phyloP scores from a whole-genome alignment of 2,113 vertebrate genomes.

The Mobula hypostoma region DNA sequence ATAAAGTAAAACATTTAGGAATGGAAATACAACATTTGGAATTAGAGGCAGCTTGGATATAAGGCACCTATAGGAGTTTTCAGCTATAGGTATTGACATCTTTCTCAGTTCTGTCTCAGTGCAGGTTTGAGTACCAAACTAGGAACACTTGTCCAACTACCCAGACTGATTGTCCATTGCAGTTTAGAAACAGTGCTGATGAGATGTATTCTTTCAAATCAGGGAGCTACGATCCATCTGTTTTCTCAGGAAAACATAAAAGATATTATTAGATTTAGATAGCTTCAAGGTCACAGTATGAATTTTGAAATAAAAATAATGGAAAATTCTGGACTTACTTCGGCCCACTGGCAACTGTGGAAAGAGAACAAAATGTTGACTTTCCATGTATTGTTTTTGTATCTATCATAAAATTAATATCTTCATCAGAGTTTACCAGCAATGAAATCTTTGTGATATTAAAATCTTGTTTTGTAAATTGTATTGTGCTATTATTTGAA shows the following conservation, averaged over 20 bases:
- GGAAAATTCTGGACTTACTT: too few species aligned
- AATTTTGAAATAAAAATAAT: background rate
- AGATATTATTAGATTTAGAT: background rate
- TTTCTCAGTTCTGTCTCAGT: too few species aligned
- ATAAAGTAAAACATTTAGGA: background rate
- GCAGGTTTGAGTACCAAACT: too few species aligned
- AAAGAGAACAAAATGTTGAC: too few species aligned
- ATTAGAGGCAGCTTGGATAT: background rate
- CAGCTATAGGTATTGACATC: too few species aligned
- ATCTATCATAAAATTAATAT: background rate
- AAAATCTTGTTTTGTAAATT: background rate
- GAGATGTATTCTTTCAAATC: too few species aligned
- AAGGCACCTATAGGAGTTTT: background rate
- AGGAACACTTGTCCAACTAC: too few species aligned
- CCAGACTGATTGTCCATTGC: too few species aligned
- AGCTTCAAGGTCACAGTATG: background rate
- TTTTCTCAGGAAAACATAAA: too few species aligned
- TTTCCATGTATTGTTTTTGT: background rate
- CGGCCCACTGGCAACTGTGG: too few species aligned
- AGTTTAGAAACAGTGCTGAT: too few species aligned
- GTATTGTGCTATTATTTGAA: background rate
- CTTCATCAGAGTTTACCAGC: background rate
- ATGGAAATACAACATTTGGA: background rate
- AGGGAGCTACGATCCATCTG: too few species aligned
- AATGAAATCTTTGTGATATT: background rate